Evolutionary conservation across 2,888 invertebrate genomes (phyloP).

Genomic region (Zygothrica quintamaculata): DNA sequence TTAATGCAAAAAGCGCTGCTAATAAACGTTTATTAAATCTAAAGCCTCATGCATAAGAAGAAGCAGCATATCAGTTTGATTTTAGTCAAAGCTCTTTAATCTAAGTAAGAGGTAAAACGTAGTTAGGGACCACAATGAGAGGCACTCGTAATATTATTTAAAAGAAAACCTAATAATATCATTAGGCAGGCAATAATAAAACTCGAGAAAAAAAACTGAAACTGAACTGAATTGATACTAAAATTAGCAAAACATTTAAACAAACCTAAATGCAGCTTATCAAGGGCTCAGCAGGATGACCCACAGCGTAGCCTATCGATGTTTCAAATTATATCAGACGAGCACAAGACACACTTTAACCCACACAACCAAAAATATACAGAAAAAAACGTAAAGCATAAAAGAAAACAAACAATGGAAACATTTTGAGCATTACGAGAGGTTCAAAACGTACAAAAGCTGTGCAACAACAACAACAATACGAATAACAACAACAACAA

Average conservation of each 20-base stretch:
- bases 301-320: slow-evolving; percentile 6
- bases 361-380: slow-evolving; percentile 41
- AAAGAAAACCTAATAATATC: background rate
- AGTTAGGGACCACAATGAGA: too few relatives aligned
- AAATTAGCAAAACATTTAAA: slow-evolving; percentile 57
- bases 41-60: too few relatives aligned
- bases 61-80: too few relatives aligned
- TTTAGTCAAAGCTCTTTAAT: too few relatives aligned
- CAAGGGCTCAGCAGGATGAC: slow-evolving; percentile 21
- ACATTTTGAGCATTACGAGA: slow-evolving; percentile 36
- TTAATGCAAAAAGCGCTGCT: too few relatives aligned
- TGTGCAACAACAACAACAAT: slow-evolving; percentile 6
- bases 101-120: too few relatives aligned
- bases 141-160: too few relatives aligned
- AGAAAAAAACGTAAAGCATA: slow-evolving; percentile 23
- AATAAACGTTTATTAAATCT: too few relatives aligned
- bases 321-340: slow-evolving; percentile 43
- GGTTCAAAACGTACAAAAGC: slow-evolving; percentile 19
- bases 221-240: background rate
- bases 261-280: slow-evolving; percentile 51
- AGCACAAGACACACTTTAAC: slow-evolving; percentile 30
- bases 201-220: too few relatives aligned
- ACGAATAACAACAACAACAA: too few relatives aligned
- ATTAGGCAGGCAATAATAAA: too few relatives aligned
- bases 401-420: slow-evolving; percentile 62